Base-by-base conservation (phyloP, 2,113 vertebrate genomes). In the Bubo bubo region DNA sequence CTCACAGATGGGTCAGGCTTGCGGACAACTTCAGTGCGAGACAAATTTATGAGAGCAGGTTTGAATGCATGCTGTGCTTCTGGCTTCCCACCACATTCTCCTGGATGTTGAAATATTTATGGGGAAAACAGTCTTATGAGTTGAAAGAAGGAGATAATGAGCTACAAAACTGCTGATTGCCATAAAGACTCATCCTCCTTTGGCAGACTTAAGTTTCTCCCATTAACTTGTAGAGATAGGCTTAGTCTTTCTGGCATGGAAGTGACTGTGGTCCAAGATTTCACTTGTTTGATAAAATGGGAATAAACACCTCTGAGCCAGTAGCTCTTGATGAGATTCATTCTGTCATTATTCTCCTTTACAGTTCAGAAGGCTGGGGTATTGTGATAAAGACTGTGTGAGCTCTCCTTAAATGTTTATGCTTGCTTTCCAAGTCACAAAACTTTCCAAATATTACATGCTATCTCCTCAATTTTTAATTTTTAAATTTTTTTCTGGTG, bases 61-160 rank as follows among this genome's bases (percentile, higher is more conserved):
- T 67, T 87, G 55, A 71, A 77, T 26, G 24, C 59, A 24, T 52
- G 70, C 60, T 67, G 45, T 58, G 64, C 37, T 87, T 93, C 73
- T 95, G 77, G 73, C 37, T 93, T 84, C 47, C 68, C 18, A 75
- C 37, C 37, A 47, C 81, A 16, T 93, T 90, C 41, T 80, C 59
- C 45, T 58, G 63, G 4, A 91, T 88, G 59, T 45, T 88, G 88
- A 95, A 95, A 95, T 80, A 85, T 86, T 95, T 93, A 82, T 73
- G 66, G 26, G 10, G 49, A 60, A 92, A 60, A 76, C 4, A 56
- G 52, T 52, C 62, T 79, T 68, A 60, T 8, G 72, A 79, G 35
- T 73, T 94, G 53, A 92, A 95, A 84, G 50, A 75, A 81, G 72
- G 26, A 74, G 60, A 72, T 68, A 60, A 64, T 49, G 27, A 92